A percentile compares a stretch with the other conserved stretches of the same genome.
These are phyloP conservation scores for Dorcus parallelipipedus DNA, from an alignment of 2,888 invertebrate genomes.

Conservation along the genomic window DNA sequence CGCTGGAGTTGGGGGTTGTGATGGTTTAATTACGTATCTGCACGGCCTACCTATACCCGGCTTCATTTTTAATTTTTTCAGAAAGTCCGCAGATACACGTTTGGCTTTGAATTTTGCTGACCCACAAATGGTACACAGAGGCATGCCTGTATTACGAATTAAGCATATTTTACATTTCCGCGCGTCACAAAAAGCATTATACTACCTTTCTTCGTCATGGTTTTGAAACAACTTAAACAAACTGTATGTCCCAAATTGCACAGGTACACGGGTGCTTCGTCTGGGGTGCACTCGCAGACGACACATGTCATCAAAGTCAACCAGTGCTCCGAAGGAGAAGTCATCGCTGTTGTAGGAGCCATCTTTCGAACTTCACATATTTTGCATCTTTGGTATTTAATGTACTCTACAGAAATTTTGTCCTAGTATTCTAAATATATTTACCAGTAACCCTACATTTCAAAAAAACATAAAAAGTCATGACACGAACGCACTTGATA, in stretches of 20 bases:
- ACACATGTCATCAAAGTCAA: conserved; percentile 37
- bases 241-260: conserved; percentile 40
- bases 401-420: conserved; percentile 18
- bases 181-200: too few species aligned
- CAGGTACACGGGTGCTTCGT: conserved; percentile 37
- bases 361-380: conserved; percentile 4
- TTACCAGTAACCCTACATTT: not conserved
- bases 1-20: conserved; percentile 6
- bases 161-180: not conserved
- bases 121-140: conserved; percentile 25
- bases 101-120: conserved; percentile 24
- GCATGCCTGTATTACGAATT: conserved; percentile 19
- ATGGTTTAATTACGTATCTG: conserved; percentile 27
- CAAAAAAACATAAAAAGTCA: not conserved
- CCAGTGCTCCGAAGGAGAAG: conserved; percentile 31
- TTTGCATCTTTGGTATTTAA: conserved; percentile 11
- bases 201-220: conserved; percentile 34
- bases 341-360: conserved; percentile 12
- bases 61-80: conserved; percentile 36
- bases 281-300: conserved; percentile 38
- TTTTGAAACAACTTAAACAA: conserved; percentile 38
- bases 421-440: conserved; percentile 3
- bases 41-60: conserved; percentile 41
- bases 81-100: conserved; percentile 31
- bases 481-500: not conserved